These are phyloP conservation scores for Plutella xylostella DNA, from an alignment of 2,888 invertebrate genomes.

Conservation along the genomic window DNA sequence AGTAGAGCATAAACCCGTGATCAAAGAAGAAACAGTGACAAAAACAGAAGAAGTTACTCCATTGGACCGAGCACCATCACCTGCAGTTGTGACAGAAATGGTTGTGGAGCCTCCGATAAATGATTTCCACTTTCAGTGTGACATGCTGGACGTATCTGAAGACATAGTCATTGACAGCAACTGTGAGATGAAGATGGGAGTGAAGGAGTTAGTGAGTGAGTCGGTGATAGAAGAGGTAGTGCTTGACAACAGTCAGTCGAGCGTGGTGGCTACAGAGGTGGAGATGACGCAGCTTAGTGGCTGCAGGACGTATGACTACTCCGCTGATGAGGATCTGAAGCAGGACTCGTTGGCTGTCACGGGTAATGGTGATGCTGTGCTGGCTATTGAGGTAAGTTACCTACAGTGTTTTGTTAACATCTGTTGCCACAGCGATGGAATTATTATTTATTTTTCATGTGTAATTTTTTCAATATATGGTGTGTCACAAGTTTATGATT, in stretches of 20 bases:
- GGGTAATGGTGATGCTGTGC: slow-evolving; percentile 54
- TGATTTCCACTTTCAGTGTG: slow-evolving; percentile 42
- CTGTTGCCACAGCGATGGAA: too few species aligned
- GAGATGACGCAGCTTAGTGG: slow-evolving; percentile 26
- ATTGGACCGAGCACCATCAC: too few species aligned
- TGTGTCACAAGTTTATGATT: too few species aligned
- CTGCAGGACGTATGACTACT: slow-evolving; percentile 54
- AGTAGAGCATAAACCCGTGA: slow-evolving; percentile 8
- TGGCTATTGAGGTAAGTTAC: slow-evolving; percentile 60
- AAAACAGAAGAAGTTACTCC: not conserved
- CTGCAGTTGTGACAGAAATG: not conserved
- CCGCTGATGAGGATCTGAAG: slow-evolving; percentile 44
- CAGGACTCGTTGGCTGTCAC: slow-evolving; percentile 43
- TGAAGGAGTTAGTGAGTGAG: slow-evolving; percentile 28
- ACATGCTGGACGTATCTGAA: slow-evolving; percentile 61
- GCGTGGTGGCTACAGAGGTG: slow-evolving; percentile 18
- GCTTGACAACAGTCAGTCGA: slow-evolving; percentile 51
- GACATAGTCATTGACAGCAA: slow-evolving; percentile 53
- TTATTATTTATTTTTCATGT: too few species aligned
- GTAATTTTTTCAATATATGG: too few species aligned
- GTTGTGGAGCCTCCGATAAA: slow-evolving; percentile 27
- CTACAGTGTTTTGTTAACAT: too few species aligned
- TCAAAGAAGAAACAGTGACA: slow-evolving; percentile 11
- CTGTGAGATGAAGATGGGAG: slow-evolving; percentile 38
- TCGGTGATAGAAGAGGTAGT: slow-evolving; percentile 45